Evolutionary conservation across 2,113 vertebrate genomes (phyloP), one percentile per base, ranked within the genome.

Genomic region (Hippocampus mohnikei): DNA sequence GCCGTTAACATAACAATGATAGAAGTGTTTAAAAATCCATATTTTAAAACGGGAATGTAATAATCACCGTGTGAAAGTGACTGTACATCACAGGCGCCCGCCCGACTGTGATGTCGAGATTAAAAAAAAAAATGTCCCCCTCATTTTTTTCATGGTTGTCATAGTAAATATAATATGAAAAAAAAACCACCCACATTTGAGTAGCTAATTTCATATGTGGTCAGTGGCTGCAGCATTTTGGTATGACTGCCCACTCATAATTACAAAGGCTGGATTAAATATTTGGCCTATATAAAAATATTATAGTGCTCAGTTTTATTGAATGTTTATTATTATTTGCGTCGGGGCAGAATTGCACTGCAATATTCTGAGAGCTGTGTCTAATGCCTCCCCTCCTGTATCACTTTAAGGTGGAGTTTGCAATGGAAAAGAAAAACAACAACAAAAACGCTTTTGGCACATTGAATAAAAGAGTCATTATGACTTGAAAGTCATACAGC

Each of bases 1-100:
- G 11, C 71, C 73, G 84, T 89, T 88, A 88, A 87, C 83, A 83
- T 88, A 84, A 88, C 84, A 89, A 86, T 84, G 84, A 81, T 78
- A 55, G 67, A 66, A 75, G 64, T 73, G 64, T 84, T 84, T 78
- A 78, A 78, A 75, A 87, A 77, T 66, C 67, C 70, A 75, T 73
- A 73, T 55, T 72, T 74, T 29, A 72, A 75, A 82, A 73, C 40
- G 12, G 75, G 79, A 86, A 82, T 74, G 76, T 74, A 69, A 75
- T 67, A 71, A 65, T 44, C 63, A 82, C 67, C 59, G 55, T 79
- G 76, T 66, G 73, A 69, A 81, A 58, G 77, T 83, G 23, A 27
- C 63, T 65, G 42, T 65, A 65, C 42, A 65, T 65, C 23, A 46
- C n/a, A 25, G 63, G 42, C 46, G 6, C 6, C 23, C 15, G 27